phyloP scores from a whole-genome alignment of 1,140 invertebrate genomes.

The Vollenhovia emeryi region DNA sequence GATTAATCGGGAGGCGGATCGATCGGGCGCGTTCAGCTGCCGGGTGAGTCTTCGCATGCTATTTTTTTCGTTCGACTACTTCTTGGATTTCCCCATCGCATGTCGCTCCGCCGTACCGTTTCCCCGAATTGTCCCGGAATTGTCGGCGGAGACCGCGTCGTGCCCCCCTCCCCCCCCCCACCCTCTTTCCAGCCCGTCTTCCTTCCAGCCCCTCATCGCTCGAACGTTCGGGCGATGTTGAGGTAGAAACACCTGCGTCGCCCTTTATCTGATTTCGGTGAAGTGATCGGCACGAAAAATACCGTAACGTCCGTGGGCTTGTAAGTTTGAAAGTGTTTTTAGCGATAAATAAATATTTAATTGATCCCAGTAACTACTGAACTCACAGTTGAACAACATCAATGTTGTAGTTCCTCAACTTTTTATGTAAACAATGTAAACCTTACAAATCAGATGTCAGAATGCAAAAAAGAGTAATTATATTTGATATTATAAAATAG shows the following conservation, averaged over 20 bases:
- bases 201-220: neutral
- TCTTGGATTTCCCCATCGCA: constrained; percentile 18
- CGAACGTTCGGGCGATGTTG: neutral
- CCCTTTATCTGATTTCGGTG: constrained; percentile 19
- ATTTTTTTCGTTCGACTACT: neutral
- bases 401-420: too few relatives aligned
- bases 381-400: too few relatives aligned
- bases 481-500: too few relatives aligned
- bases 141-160: neutral
- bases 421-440: too few relatives aligned
- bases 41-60: neutral
- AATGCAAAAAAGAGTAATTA: too few relatives aligned
- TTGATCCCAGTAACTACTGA: neutral
- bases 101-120: neutral
- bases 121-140: constrained; percentile 12
- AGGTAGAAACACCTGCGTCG: neutral
- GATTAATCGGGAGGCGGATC: neutral
- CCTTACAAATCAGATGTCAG: too few relatives aligned
- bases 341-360: neutral
- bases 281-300: neutral
- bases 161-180: neutral
- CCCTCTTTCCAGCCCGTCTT: too few relatives aligned
- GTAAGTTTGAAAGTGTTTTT: neutral
- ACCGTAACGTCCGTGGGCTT: neutral
- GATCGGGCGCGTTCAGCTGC: neutral